Conservation (phyloP, 2,797 vertebrate genomes). For the Coregonus suidteri region DNA sequence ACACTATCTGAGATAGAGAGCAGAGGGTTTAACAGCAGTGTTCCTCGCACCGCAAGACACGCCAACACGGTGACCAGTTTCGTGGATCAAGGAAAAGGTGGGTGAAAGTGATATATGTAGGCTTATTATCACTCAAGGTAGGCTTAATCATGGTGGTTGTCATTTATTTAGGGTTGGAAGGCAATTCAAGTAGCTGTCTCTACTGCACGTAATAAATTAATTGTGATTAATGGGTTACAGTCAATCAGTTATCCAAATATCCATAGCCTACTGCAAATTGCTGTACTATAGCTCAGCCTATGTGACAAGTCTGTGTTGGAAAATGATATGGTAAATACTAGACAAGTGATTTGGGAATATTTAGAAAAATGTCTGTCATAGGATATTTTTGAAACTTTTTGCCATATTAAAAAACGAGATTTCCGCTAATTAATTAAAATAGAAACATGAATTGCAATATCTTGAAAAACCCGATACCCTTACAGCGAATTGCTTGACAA, state of each 20-base stretch:
- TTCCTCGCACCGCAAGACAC: conserved; percentile 45
- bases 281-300: too few species aligned
- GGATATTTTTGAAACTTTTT: not conserved
- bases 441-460: not conserved
- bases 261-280: not conserved
- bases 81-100: conserved; percentile 80
- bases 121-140: not conserved
- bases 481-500: not conserved
- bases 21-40: conserved; percentile 43
- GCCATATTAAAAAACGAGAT: not conserved
- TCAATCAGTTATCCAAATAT: not conserved
- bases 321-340: not conserved
- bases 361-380: not conserved
- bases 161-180: not conserved
- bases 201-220: not conserved
- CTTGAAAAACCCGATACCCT: not conserved
- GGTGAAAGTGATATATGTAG: conserved; percentile 11
- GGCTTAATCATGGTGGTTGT: not conserved
- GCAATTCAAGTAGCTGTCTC: not conserved
- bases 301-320: not conserved
- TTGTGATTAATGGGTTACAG: not conserved
- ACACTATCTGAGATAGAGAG: conserved; percentile 66
- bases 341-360: not conserved
- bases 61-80: conserved; percentile 86
- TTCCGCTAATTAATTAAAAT: not conserved